Evolutionary conservation across 1,140 invertebrate species (phyloP).

Genomic region (Drosophila nigrodunni): DNA sequence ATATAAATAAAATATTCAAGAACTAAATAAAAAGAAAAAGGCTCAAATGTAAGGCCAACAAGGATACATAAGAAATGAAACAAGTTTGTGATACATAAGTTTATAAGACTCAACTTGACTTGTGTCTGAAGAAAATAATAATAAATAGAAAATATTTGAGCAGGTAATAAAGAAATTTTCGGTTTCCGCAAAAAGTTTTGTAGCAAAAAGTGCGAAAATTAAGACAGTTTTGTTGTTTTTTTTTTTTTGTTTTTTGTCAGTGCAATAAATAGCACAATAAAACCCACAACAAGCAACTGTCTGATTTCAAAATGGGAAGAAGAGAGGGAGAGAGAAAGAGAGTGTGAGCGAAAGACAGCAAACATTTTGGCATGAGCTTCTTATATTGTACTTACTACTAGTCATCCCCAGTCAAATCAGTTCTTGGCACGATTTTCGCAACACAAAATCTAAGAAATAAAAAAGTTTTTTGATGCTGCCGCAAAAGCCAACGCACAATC

Average conservation of each 20-base stretch:
- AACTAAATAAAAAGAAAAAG: too few relatives aligned
- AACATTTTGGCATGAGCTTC: conserved; percentile 34
- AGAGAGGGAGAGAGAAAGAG: too few relatives aligned
- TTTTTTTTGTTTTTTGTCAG: conserved; percentile 16
- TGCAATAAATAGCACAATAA: conserved; percentile 45
- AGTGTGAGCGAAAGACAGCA: neutral
- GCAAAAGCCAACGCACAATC: conserved; percentile 67
- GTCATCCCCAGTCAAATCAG: conserved; percentile 74
- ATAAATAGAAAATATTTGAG: too few relatives aligned
- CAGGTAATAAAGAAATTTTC: too few relatives aligned
- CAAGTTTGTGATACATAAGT: too few relatives aligned
- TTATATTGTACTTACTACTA: conserved; percentile 15
- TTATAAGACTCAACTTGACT: too few relatives aligned
- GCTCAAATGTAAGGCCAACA: too few relatives aligned
- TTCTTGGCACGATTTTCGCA: conserved; percentile 73
- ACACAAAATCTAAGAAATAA: conserved; percentile 61
- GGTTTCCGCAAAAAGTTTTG: neutral
- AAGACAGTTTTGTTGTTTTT: neutral
- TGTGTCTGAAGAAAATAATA: too few relatives aligned
- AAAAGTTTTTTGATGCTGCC: conserved; percentile 67
- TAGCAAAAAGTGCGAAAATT: neutral
- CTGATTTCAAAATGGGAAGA: neutral
- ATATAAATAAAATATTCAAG: neutral
- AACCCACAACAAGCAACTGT: conserved; percentile 34
- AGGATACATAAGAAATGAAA: too few relatives aligned